A percentile compares a stretch with the other conserved stretches of the same genome.
Evolutionary conservation across 2,888 invertebrate species (phyloP).

Genomic region (Drosophila setosimentum): DNA sequence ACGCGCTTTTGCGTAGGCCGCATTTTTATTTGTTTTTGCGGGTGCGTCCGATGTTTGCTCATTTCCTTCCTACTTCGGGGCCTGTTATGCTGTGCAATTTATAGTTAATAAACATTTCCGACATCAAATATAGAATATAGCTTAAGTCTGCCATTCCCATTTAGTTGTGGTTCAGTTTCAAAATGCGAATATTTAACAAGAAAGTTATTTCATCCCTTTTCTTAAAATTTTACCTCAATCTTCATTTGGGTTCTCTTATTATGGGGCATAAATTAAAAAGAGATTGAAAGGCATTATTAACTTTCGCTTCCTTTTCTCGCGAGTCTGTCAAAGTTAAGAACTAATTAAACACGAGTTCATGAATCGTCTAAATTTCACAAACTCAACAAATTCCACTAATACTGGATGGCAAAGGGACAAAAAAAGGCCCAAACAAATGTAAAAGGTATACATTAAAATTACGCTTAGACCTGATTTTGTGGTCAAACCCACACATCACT

Average conservation of each 20-base stretch:
- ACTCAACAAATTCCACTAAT: not conserved
- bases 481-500: not conserved
- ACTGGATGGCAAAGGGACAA: not conserved
- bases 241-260: not conserved
- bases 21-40: constrained; percentile 67
- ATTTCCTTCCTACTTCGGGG: constrained; percentile 70
- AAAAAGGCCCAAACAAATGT: not conserved
- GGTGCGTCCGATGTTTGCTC: constrained; percentile 75
- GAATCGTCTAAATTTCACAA: constrained; percentile 1
- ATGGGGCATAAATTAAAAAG: not conserved
- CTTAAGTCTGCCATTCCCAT: not conserved
- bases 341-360: not conserved
- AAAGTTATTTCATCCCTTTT: not conserved
- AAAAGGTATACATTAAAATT: not conserved
- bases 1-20: constrained; percentile 44
- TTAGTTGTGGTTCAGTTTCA: not conserved
- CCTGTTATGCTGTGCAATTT: constrained; percentile 68
- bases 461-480: not conserved
- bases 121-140: constrained; percentile 43
- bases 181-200: not conserved
- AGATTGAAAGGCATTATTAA: not conserved
- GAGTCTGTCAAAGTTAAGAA: not conserved
- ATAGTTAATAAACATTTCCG: constrained; percentile 79
- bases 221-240: not conserved
- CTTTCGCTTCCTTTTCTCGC: not conserved